phyloP scores from a whole-genome alignment of 2,888 invertebrate genomes.

The Eudasyphora cyanicolor region DNA sequence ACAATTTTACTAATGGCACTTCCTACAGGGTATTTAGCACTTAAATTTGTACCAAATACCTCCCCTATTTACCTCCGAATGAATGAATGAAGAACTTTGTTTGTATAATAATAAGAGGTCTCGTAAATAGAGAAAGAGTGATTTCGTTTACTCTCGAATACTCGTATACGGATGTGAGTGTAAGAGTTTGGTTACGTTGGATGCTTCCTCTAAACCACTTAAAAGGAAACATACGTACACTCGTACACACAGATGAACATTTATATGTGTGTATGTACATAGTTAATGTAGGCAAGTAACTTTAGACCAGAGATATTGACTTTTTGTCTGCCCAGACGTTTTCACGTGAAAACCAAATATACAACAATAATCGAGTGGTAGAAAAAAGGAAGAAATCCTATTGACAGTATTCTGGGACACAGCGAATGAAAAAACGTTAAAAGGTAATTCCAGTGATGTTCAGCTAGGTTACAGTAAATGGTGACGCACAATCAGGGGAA shows the following conservation, averaged over 20 bases:
- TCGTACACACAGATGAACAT: background rate
- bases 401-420: too few relatives aligned
- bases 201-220: too few relatives aligned
- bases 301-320: background rate
- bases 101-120: conserved; percentile 7
- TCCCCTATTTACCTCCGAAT: background rate
- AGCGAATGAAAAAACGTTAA: too few relatives aligned
- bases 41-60: conserved; percentile 41
- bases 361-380: background rate
- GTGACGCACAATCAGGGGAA: too few relatives aligned
- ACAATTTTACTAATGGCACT: too few relatives aligned
- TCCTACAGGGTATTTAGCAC: too few relatives aligned
- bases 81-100: background rate
- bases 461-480: too few relatives aligned
- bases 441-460: too few relatives aligned
- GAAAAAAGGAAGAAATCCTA: too few relatives aligned
- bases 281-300: background rate
- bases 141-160: too few relatives aligned
- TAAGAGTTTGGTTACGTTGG: background rate
- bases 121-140: background rate
- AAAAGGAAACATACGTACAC: background rate
- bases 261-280: background rate
- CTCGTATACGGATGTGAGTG: background rate
- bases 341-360: background rate
- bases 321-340: background rate